These are phyloP conservation scores for Bradypodion pumilum DNA, from an alignment of 2,797 vertebrate species.

Conservation along the genomic window DNA sequence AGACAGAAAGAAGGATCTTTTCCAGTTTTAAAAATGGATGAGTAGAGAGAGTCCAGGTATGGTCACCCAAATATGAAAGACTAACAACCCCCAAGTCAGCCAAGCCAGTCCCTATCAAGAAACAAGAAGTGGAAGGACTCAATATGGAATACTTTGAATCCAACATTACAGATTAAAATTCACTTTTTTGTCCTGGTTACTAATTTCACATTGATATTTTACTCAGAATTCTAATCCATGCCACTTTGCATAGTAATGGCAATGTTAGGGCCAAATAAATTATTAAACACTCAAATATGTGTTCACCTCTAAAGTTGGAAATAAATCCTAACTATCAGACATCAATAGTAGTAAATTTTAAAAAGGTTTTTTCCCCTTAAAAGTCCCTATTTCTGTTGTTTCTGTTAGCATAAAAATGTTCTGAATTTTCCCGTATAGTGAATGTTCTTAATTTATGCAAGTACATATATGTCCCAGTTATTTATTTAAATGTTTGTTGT, in stretches of 20 bases:
- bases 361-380: background rate
- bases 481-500: constrained; percentile 52
- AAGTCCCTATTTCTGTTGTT: background rate
- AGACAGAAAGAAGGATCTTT: too few relatives aligned
- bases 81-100: too few relatives aligned
- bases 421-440: background rate
- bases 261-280: background rate
- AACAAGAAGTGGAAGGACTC: background rate
- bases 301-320: background rate
- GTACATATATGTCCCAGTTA: constrained; percentile 19
- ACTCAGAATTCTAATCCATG: background rate
- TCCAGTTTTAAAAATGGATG: too few relatives aligned
- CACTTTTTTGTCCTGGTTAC: background rate
- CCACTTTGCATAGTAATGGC: background rate
- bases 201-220: background rate
- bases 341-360: background rate
- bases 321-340: too few relatives aligned
- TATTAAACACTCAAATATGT: background rate
- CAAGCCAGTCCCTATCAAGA: background rate
- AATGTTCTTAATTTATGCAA: constrained; percentile 32
- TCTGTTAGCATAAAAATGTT: background rate
- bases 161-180: background rate
- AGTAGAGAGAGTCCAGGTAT: too few relatives aligned
- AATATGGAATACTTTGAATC: background rate
- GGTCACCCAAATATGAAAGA: too few relatives aligned